Base-by-base conservation (phyloP, 2,888 invertebrate species). In the Hypsopygia costalis region DNA sequence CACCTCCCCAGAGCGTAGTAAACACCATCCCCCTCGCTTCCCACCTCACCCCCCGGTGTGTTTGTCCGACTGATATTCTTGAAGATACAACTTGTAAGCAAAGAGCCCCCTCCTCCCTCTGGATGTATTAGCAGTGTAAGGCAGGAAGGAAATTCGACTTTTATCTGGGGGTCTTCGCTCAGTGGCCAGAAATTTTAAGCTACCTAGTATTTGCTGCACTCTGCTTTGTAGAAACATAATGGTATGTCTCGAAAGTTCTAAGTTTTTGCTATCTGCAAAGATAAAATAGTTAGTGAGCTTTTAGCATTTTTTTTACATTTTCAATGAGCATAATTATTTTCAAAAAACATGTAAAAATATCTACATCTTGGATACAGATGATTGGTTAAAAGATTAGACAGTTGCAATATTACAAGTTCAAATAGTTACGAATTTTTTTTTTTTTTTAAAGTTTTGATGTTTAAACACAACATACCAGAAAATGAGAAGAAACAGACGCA, bases 1-100 rank as follows among this genome's bases (percentile, higher is more conserved):
- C 65, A 60, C 73, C 82, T 87, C 87, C 85, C 86, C 62, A 47
- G 87, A 81, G 85, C 74, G 74, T 72, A 75, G 82, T 85, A 83
- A 86, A 83, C 79, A 82, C 79, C 74, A 66, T 68, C 74, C 61
- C 63, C 58, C 51, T 52, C 62, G 68, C 16, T 16, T 16, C 53
- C 55, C 62, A 62, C 64, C 59, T 53, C 56, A 53, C 53, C 59
- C 56, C 59, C 64, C 51, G 51, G 49, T 62, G 62, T 77, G 73
- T 78, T 81, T 77, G 81, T 79, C 76, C 79, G 72, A 81, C 79
- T 74, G 73, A 81, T 81, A 81, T 78, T 81, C 77, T 73, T 77
- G 55, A 69, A 79, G 77, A 78, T 75, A 75, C 59, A 66, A 62
- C 81, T 72, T 68, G 52, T 58, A 39, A 59, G 50, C 43, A 34